Conservation (phyloP, 2,888 invertebrate species). For the Drosophila silvestris region DNA sequence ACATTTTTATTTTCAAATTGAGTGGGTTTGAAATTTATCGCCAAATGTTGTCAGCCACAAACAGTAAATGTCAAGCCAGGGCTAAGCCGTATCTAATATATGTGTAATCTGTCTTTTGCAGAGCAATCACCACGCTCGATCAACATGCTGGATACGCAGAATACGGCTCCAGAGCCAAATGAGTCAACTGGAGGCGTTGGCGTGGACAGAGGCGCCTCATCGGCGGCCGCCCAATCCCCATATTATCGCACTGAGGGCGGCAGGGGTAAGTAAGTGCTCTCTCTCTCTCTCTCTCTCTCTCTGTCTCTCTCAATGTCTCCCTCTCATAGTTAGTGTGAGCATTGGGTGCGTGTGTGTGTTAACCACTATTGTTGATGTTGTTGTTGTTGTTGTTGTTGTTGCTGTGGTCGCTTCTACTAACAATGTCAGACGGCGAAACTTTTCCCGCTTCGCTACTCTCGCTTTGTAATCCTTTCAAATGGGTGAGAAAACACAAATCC, state of each 20-base stretch:
- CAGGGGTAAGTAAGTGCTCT: conserved; percentile 93
- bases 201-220: conserved; percentile 36
- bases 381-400: conserved; percentile 20
- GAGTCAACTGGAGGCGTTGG: conserved; percentile 50
- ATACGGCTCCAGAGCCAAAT: conserved; percentile 84
- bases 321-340: neutral
- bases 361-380: conserved; percentile 22
- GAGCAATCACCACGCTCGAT: conserved; percentile 92
- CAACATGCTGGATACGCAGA: conserved; percentile 85
- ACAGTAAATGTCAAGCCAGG: neutral
- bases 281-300: conserved; percentile 32
- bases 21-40: conserved; percentile 1
- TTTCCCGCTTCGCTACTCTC: conserved; percentile 55
- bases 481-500: conserved; percentile 80
- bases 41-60: neutral
- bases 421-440: conserved; percentile 33
- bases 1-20: neutral
- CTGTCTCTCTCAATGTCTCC: neutral
- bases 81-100: neutral
- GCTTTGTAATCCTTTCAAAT: conserved; percentile 76
- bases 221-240: conserved; percentile 79
- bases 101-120: conserved; percentile 79
- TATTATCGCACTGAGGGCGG: conserved; percentile 87
- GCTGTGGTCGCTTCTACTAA: conserved; percentile 47
- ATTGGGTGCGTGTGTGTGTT: conserved; percentile 16